Conservation (phyloP, 35 echinoderm and acorn worm genomes). For the Apostichopus parvimensis region DNA sequence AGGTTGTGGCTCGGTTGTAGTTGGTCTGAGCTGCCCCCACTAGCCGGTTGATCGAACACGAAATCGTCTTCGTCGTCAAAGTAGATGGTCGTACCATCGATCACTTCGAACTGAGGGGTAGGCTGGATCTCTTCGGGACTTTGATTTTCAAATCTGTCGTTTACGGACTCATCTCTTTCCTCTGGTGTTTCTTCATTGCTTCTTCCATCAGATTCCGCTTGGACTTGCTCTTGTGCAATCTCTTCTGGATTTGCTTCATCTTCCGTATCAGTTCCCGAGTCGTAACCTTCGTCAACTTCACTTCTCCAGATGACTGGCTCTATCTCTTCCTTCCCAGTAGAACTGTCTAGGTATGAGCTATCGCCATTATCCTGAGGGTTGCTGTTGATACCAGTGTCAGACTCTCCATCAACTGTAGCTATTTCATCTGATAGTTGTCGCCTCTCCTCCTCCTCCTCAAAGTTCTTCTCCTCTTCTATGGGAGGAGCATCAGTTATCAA, state of each 20-base stretch:
- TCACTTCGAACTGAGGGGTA: slow-evolving; percentile 43
- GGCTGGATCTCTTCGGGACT: slow-evolving; percentile 49
- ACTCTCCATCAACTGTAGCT: not conserved
- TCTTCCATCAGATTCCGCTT: not conserved
- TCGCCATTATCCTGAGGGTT: not conserved
- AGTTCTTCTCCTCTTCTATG: not conserved
- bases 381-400: not conserved
- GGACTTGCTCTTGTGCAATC: not conserved
- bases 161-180: not conserved
- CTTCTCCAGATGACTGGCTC: not conserved
- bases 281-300: not conserved
- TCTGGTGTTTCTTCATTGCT: not conserved
- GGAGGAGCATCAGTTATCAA: not conserved
- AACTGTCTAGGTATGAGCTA: not conserved
- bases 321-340: not conserved
- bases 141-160: slow-evolving; percentile 26
- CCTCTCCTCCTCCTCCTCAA: not conserved
- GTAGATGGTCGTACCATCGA: slow-evolving; percentile 48
- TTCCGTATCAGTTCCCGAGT: not conserved
- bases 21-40: not conserved
- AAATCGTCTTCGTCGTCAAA: slow-evolving; percentile 39
- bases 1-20: slow-evolving; percentile 24
- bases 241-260: not conserved
- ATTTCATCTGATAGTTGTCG: not conserved
- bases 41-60: not conserved